Percentiles rank a stretch among this genome's conserved stretches.
Conservation (phyloP, 2,888 invertebrate species). For the Zygaena filipendulae region DNA sequence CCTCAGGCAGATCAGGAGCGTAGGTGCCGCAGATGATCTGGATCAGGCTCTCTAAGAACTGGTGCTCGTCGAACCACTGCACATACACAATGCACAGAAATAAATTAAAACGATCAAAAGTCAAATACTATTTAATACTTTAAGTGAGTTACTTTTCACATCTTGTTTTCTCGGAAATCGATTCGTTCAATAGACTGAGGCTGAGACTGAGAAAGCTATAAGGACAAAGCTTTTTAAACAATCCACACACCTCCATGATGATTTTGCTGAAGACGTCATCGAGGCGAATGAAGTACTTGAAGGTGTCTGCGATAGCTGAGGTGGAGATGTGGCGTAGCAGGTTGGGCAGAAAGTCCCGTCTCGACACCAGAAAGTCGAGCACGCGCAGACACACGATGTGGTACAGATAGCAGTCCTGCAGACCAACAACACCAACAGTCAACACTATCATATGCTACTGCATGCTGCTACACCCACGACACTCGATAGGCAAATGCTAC, state of each 20-base stretch:
- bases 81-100: too few relatives aligned
- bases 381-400: constrained; percentile 92
- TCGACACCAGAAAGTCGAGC: constrained; percentile 89
- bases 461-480: background rate
- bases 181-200: too few relatives aligned
- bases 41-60: constrained; percentile 84
- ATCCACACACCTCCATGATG: constrained; percentile 48
- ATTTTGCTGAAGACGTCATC: constrained; percentile 49
- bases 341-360: constrained; percentile 87
- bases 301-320: constrained; percentile 94
- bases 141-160: too few relatives aligned
- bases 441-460: too few relatives aligned
- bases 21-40: constrained; percentile 65
- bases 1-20: too few relatives aligned
- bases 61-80: constrained; percentile 92
- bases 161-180: too few relatives aligned
- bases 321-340: constrained; percentile 92
- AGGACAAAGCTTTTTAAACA: too few relatives aligned
- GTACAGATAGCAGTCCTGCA: constrained; percentile 90
- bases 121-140: too few relatives aligned
- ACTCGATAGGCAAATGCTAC: too few relatives aligned
- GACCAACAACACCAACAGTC: constrained; percentile 13
- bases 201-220: too few relatives aligned
- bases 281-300: constrained; percentile 87
- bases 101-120: too few relatives aligned